These are phyloP conservation scores for Motacilla alba DNA, from an alignment of 2,113 vertebrate genomes.

Conservation along the genomic window DNA sequence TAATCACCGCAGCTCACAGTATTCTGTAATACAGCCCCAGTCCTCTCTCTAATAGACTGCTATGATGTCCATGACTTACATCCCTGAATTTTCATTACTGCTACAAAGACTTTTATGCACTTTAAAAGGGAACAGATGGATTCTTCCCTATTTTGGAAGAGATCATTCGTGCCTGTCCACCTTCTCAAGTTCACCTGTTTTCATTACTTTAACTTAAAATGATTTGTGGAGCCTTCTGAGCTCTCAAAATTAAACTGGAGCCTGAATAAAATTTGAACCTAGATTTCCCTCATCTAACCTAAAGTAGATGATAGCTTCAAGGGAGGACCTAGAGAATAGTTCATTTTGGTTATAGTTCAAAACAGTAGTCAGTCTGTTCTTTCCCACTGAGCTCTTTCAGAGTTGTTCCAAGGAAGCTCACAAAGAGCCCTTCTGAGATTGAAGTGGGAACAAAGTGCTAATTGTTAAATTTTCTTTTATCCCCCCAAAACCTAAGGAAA, in stretches of 20 bases:
- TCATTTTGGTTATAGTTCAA: conserved; percentile 61
- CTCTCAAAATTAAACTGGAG: conserved; percentile 55
- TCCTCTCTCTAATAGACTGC: conserved; percentile 47
- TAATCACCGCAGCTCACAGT: conserved; percentile 27
- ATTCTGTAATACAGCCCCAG: conserved; percentile 44
- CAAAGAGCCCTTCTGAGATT: conserved; percentile 46
- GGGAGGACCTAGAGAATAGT: conserved; percentile 48
- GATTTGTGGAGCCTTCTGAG: conserved; percentile 59
- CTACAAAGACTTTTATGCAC: conserved; percentile 48
- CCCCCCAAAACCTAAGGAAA: conserved; percentile 46
- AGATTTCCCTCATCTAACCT: conserved; percentile 46
- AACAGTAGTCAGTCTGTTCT: conserved; percentile 52
- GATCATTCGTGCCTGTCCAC: conserved; percentile 59
- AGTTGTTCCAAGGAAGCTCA: conserved; percentile 48
- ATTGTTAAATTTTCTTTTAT: conserved; percentile 61
- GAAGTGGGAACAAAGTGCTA: conserved; percentile 66
- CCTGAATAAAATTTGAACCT: conserved; percentile 60
- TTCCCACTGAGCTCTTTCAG: conserved; percentile 54
- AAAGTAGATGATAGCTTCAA: conserved; percentile 50
- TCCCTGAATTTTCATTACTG: conserved; percentile 64
- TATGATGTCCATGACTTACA: conserved; percentile 66
- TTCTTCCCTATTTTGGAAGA: conserved; percentile 56
- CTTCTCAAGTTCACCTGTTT: conserved; percentile 64
- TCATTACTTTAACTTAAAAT: conserved; percentile 60
- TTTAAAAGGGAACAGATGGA: conserved; percentile 65